Evolutionary conservation across 2,888 invertebrate species (phyloP), one percentile per base, ranked within the genome.

Genomic region (Polyommatus iphigenia): DNA sequence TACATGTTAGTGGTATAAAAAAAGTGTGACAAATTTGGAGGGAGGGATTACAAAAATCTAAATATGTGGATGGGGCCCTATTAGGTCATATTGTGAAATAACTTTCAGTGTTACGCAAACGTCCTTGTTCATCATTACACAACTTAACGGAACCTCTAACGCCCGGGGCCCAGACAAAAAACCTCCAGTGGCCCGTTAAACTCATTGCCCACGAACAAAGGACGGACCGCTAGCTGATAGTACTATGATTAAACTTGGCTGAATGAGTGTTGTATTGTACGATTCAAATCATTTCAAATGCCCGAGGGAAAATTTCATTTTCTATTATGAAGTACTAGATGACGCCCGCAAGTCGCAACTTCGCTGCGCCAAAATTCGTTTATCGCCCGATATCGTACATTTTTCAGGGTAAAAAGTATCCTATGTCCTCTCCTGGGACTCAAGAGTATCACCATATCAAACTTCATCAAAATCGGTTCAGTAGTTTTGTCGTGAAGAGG

Each of bases 91-190:
- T n/a, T n/a, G 54, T 54, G 54, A 18, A 72, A 41, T 41, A 72
- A 72, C 72, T 46, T 18, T 75, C 24, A 3, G 75, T 75, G 50
- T 75, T 75, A 75, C 75, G 75, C 41, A 75, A 75, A 50, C 75
- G 75, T 50, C 75, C 75, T 75, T 75, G 75, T 75, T 67, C 54
- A 41, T 72, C 72, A 54, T 75, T 75, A 75, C 75, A 29, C 50
- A 75, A 75, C 75, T 32, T 75, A 75, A 75, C 75, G 75, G 54
- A 54, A 75, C 54, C 24, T 54, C 50, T 54, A 54, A 73, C 46
- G 24, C 41, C 73, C 24, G 46, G 46, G 18, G n/a, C 13, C 50
- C 24, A 24, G 46, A 54, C 75, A 75, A 75, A 75, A 72, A 75
- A 54, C 46, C 24, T 75, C 29, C n/a, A 75, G 50, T 75, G 75